Evolutionary conservation across 2,797 vertebrate genomes (phyloP), one percentile per base, ranked within the genome.

Genomic region (Halcyon badia): DNA sequence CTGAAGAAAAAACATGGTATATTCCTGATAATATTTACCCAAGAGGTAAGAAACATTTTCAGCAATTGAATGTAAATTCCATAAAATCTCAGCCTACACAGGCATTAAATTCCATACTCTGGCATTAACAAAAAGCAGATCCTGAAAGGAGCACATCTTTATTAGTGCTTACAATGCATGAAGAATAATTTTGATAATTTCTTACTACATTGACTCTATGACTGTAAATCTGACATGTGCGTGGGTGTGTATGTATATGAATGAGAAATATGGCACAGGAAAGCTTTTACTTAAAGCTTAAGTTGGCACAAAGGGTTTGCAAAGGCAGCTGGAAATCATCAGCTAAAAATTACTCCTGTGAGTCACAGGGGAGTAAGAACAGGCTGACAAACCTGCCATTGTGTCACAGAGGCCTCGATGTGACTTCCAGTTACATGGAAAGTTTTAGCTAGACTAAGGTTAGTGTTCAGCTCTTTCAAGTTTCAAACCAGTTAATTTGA

Each of bases 11-110:
- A 96, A 49, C 52, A 5, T 62, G 35, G 31, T 91, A 25, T 73
- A 60, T 80, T 94, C 76, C 54, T 81, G 68, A 58, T 93, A 69
- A 76, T 35, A 31, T 85, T 90, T 96, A 91, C 73, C 73, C 83
- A 73, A 87, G 73, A 95, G 77, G 90, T 95, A 97, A 94, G 90
- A 88, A 94, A 87, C 52, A 54, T 73, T 93, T 93, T 58, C 77
- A 93, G 90, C 73, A 89, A 73, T 20, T 30, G 64, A 84, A 82
- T 26, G 21, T 31, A 95, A 82, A 82, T 70, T 39, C 33, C 61
- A 54, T 52, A 81, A 90, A 88, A 93, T 5, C 13, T 80, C 85
- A 93, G 51, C 77, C 86, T 84, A 57, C 64, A 17, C 10, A 60
- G 37, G 62, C 39, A 77, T 62, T 89, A 60, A 54, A 89, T 49